These are phyloP conservation scores for Lagodon rhomboides DNA, from an alignment of 2,797 vertebrate species.

Conservation along the genomic window DNA sequence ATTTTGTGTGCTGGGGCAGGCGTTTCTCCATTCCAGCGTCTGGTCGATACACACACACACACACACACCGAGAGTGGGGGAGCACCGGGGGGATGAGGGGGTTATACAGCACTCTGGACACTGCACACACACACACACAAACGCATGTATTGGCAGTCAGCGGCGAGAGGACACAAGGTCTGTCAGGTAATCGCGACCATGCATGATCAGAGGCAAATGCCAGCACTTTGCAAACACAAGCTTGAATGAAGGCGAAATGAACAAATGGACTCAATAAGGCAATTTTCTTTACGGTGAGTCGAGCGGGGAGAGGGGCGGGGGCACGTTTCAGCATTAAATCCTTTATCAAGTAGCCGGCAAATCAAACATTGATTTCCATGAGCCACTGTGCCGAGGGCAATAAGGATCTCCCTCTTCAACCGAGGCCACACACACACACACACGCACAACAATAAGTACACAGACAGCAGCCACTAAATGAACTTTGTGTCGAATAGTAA, in stretches of 20 bases:
- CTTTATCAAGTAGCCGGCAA: conserved; percentile 81
- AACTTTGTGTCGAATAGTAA: conserved; percentile 63
- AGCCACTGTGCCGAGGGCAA: conserved; percentile 68
- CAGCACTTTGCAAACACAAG: conserved; percentile 45
- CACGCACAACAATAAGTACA: conserved; percentile 38
- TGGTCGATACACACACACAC: conserved; percentile 83
- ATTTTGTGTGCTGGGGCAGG: conserved; percentile 86
- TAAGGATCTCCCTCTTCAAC: conserved; percentile 75
- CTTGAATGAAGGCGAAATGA: conserved; percentile 46
- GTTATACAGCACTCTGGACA: conserved; percentile 73
- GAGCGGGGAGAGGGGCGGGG: conserved; percentile 22
- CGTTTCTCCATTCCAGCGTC: conserved; percentile 84
- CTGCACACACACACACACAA: conserved; percentile 18
- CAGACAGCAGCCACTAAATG: conserved; percentile 55
- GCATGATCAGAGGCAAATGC: conserved; percentile 50
- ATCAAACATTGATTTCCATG: conserved; percentile 83
- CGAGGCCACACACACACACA: conserved; percentile 49
- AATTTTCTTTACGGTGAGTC: conserved; percentile 57
- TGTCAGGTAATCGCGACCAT: conserved; percentile 77
- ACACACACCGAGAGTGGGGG: conserved; percentile 59
- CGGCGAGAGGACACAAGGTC: conserved; percentile 66
- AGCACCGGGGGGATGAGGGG: conserved; percentile 42
- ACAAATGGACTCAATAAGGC: conserved; percentile 67
- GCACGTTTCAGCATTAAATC: conserved; percentile 75
- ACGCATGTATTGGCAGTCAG: conserved; percentile 56